A percentile compares a stretch with the other conserved stretches of the same genome.
Conservation (phyloP, 1,140 invertebrate species). For the Scylla paramamosain region DNA sequence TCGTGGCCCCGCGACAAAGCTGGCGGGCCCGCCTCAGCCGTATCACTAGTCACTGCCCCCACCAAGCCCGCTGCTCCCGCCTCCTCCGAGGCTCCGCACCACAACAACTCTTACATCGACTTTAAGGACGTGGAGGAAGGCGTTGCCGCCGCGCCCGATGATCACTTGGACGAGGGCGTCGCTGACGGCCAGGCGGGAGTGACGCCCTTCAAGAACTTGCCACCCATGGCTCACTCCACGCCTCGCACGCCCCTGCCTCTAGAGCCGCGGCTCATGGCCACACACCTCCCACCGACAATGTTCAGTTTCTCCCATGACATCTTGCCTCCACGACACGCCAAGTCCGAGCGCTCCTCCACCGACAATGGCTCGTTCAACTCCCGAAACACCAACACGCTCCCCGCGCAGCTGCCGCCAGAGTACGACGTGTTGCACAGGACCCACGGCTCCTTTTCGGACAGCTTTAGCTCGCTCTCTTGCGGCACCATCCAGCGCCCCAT, state of each 20-base stretch:
- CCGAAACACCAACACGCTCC: constrained; percentile 75
- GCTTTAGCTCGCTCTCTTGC: constrained; percentile 73
- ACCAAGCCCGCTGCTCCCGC: constrained; percentile 50
- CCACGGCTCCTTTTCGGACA: constrained; percentile 73
- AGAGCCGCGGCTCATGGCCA: constrained; percentile 56
- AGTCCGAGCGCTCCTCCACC: constrained; percentile 72
- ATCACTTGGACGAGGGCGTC: constrained; percentile 10
- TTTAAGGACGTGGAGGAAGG: constrained; percentile 67
- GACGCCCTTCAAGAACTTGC: constrained; percentile 50
- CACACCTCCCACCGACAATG: constrained; percentile 68
- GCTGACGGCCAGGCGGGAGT: neutral
- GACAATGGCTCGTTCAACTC: constrained; percentile 76
- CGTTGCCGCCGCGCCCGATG: constrained; percentile 28
- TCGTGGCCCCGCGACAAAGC: constrained; percentile 65
- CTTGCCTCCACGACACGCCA: constrained; percentile 56
- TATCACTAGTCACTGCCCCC: constrained; percentile 69
- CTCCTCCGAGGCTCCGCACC: constrained; percentile 26
- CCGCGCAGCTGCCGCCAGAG: constrained; percentile 58
- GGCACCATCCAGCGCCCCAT: constrained; percentile 62
- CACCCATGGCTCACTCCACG: constrained; percentile 63
- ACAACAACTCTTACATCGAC: constrained; percentile 61
- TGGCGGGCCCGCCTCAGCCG: constrained; percentile 44
- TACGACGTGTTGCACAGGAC: constrained; percentile 64
- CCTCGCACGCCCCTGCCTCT: constrained; percentile 63
- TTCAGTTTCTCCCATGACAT: constrained; percentile 73